Base-by-base conservation (phyloP, 2,888 invertebrate species). In the Tetanocera ferruginea region DNA sequence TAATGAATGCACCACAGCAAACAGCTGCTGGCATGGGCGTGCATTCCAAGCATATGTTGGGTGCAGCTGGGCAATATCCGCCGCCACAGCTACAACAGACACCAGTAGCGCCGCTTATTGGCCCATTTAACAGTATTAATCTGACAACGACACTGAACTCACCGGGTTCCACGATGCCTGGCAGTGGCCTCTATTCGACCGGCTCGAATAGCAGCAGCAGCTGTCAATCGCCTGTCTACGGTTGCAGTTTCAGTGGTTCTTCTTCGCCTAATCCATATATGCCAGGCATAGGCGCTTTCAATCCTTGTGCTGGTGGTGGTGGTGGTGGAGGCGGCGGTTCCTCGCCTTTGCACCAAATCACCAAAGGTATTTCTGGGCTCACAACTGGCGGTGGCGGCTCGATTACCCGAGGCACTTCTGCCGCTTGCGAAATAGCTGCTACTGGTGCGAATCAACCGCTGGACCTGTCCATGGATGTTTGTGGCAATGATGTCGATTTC, bases 381-480 rank as follows among this genome's bases (percentile, higher is more conserved):
- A 94, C 94, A 84, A 95, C 95, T 0, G 92, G 93, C 78, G 91
- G 90, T 5, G 91, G 92, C 25, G 93, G 95, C 0, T 95, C 95
- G 4, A 95, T 95, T 76, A 93, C 93, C 0, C 92, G 93, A 81
- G 94, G 95, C 8, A 95, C 95, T 0, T 95, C 95, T 0, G 90
- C 89, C 0, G 88, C 89, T 25, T 84, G 87, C 78, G 90, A 90
- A 80, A 85, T 82, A 51, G 83, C 85, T 3, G 55, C 79, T 74
- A 74, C 76, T n/a, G 81, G 81, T 74, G 82, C 84, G 3, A 88
- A 88, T 79, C 90, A 90, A 64, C 90, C 90, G 0, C 80, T 90
- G 52, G 90, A 90, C 81, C 80, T 90, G 25, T 89, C 89, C 51
- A 90, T 90, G 89, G 90, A 90, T 80, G 87, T 89, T 0, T 87